Evolutionary conservation across 2,888 invertebrate genomes (phyloP).

Genomic region (Sphaeridia pumilis): DNA sequence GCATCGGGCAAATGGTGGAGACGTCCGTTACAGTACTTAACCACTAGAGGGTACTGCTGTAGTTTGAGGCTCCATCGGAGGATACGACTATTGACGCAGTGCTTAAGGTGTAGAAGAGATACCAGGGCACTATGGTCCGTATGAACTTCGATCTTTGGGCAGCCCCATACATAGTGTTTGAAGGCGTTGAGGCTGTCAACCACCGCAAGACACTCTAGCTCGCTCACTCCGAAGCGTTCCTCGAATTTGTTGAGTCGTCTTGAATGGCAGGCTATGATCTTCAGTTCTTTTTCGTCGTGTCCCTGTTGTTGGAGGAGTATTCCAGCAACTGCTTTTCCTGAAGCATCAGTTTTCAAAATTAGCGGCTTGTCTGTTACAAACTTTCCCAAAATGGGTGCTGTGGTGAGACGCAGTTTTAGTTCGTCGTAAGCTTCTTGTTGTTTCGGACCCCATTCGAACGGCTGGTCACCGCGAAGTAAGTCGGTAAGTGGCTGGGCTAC

Average conservation of each 20-base stretch:
- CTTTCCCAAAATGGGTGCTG: neutral
- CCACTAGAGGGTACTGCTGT: neutral
- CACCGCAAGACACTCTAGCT: neutral
- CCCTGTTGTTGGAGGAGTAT: neutral
- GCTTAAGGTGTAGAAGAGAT: neutral
- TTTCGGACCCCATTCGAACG: too few relatives aligned
- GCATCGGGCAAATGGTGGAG: neutral
- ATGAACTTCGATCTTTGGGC: neutral
- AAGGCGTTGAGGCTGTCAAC: neutral
- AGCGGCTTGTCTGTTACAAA: neutral
- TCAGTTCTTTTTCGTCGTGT: neutral
- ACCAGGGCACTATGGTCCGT: neutral
- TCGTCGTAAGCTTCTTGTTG: neutral
- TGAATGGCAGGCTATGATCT: neutral
- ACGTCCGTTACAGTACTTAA: neutral
- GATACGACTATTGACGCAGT: neutral
- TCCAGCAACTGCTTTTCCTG: neutral
- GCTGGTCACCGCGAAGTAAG: too few relatives aligned
- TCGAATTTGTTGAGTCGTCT: neutral
- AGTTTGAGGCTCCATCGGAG: neutral
- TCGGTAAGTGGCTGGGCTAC: too few relatives aligned
- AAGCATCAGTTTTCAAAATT: neutral
- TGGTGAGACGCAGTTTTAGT: neutral
- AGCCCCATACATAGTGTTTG: neutral
- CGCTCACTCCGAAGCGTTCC: neutral